Evolutionary conservation across 2,888 invertebrate species (phyloP).

Genomic region (Didymodactylos carnosus): DNA sequence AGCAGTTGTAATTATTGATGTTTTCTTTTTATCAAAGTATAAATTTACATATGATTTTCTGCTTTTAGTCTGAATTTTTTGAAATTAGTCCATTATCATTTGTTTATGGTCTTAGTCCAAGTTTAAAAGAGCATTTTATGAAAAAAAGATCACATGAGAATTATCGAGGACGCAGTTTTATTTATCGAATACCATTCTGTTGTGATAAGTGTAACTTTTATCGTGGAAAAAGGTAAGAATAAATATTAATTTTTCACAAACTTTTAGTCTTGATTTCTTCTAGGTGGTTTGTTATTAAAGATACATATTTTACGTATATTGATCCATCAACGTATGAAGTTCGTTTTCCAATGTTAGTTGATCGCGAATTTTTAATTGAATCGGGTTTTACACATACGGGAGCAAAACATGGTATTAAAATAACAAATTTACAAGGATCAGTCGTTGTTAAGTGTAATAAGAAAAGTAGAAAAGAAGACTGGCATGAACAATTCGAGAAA

Average conservation of each 20-base stretch:
- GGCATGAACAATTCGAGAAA: neutral
- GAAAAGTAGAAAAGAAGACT: neutral
- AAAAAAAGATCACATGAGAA: constrained; percentile 2
- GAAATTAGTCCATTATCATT: constrained; percentile 7
- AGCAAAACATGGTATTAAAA: constrained; percentile 1
- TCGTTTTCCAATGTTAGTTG: constrained; percentile 9
- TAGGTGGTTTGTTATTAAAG: constrained; percentile 9
- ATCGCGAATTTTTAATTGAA: neutral
- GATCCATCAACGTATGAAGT: neutral
- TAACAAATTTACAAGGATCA: constrained; percentile 1
- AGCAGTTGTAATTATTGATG: neutral
- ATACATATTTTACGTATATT: constrained; percentile 2
- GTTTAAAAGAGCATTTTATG: neutral
- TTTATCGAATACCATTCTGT: neutral
- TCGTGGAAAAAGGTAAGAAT: neutral
- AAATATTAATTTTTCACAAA: neutral
- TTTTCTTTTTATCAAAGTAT: neutral
- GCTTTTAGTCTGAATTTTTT: neutral
- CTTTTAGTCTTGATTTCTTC: neutral
- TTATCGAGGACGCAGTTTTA: neutral
- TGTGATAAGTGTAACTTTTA: neutral
- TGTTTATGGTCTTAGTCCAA: neutral
- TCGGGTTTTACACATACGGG: neutral
- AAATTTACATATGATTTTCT: neutral
- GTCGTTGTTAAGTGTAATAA: constrained; percentile 3